Base-by-base conservation (phyloP, 2,113 vertebrate genomes). In the Turdus rufiventris region DNA sequence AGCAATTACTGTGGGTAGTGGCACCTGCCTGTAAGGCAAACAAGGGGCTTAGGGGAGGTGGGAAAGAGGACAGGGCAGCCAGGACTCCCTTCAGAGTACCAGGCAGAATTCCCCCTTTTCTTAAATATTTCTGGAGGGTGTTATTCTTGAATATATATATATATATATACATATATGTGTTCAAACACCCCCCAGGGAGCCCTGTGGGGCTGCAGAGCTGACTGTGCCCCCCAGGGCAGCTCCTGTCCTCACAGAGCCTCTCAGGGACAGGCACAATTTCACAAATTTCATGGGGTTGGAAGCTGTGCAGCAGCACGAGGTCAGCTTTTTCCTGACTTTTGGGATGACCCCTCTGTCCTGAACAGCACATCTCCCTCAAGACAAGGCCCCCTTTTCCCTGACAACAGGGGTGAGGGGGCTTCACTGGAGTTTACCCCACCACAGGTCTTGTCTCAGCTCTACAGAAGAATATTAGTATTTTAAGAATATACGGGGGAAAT, bases 11-110 rank as follows among this genome's bases (percentile, higher is more conserved):
- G 45, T 2, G 23, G 48, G 48, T 6, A 8, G 26, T 8, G 10
- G 5, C 25, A 12, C 17, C 28, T 3, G 6, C 23, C 57, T 10
- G 2, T 4, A 4, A 40, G 47, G 36, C 19, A 53, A 53, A 21
- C 40, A n/a, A 24, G 26, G 53, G 29, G 9, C 10, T 42, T 5
- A 3, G 25, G 21, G 62, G 51, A 71, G 61, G 17, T 8, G 24
- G 25, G 17, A 26, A 45, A 17, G 48, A 15, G 36, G 10, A 2
- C 14, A 13, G 25, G 8, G 26, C 57, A 65, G 26, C 24, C 36
- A 38, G 28, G 33, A 4, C 16, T 42, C 15, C 25, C 25, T 3
- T 24, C 0, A 1, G 15, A n/a, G 0, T 18, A 18, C 38, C 0
- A 0, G 25, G 17, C 3, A 10, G 38, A 6, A 18, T 45, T 54